Conservation (phyloP, 2,113 vertebrate species). For the Xyrauchen texanus region DNA sequence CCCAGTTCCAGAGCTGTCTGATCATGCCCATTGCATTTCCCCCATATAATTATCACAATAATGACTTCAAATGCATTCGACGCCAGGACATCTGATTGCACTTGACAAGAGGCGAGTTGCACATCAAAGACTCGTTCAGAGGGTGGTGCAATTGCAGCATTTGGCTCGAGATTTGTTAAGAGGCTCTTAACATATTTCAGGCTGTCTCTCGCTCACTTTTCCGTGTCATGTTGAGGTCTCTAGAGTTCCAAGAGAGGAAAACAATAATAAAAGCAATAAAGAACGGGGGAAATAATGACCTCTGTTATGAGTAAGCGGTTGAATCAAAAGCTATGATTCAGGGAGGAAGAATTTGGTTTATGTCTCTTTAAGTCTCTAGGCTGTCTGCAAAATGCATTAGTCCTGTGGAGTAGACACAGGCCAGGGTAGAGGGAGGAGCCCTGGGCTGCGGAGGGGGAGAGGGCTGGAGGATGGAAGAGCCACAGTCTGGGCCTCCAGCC, state of each 20-base stretch:
- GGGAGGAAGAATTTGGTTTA: slow-evolving; percentile 76
- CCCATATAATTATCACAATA: slow-evolving; percentile 65
- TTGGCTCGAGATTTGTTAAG: slow-evolving; percentile 48
- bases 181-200: slow-evolving; percentile 63
- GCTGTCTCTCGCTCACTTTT: slow-evolving; percentile 58
- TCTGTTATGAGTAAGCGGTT: slow-evolving; percentile 69
- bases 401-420: slow-evolving; percentile 80
- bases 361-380: slow-evolving; percentile 80
- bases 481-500: slow-evolving; percentile 89
- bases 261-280: slow-evolving; percentile 43
- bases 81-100: slow-evolving; percentile 63
- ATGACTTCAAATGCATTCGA: slow-evolving; percentile 58
- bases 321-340: slow-evolving; percentile 77
- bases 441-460: slow-evolving; percentile 54
- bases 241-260: slow-evolving; percentile 53
- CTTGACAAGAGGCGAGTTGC: slow-evolving; percentile 64
- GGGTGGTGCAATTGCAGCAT: slow-evolving; percentile 54
- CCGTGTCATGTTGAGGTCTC: slow-evolving; percentile 57
- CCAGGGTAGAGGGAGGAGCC: slow-evolving; percentile 62
- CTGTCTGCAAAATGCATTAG: slow-evolving; percentile 89
- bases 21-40: slow-evolving; percentile 58
- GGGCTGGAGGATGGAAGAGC: slow-evolving; percentile 78
- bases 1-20: slow-evolving; percentile 46
- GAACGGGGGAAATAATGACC: slow-evolving; percentile 61
- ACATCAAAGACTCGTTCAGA: slow-evolving; percentile 68